Evolutionary conservation across 2,797 vertebrate species (phyloP).

Genomic region (Chrosomus eos): DNA sequence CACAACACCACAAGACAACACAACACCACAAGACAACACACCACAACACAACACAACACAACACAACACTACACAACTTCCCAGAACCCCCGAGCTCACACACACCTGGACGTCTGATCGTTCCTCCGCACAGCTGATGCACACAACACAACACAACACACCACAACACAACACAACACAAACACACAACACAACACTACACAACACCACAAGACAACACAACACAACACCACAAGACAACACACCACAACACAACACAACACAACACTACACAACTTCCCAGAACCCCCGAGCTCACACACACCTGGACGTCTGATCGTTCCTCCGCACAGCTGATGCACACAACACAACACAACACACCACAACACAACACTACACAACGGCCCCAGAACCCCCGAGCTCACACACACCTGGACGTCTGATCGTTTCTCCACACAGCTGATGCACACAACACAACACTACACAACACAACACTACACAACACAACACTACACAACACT

Average conservation of each 20-base stretch:
- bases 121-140: neutral
- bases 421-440: neutral
- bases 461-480: neutral
- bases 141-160: neutral
- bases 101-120: neutral
- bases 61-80: neutral
- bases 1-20: neutral
- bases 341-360: rapidly evolving
- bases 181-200: neutral
- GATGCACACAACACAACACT: neutral
- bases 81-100: neutral
- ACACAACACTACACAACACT: neutral
- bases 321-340: neutral
- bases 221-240: too few species aligned
- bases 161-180: neutral
- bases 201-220: neutral
- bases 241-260: neutral
- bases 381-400: neutral
- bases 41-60: neutral
- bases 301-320: neutral
- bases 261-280: neutral
- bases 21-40: too few species aligned
- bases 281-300: neutral
- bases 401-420: neutral
- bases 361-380: neutral